Conservation (phyloP, 2,113 vertebrate genomes). For the Piprites chloris region DNA sequence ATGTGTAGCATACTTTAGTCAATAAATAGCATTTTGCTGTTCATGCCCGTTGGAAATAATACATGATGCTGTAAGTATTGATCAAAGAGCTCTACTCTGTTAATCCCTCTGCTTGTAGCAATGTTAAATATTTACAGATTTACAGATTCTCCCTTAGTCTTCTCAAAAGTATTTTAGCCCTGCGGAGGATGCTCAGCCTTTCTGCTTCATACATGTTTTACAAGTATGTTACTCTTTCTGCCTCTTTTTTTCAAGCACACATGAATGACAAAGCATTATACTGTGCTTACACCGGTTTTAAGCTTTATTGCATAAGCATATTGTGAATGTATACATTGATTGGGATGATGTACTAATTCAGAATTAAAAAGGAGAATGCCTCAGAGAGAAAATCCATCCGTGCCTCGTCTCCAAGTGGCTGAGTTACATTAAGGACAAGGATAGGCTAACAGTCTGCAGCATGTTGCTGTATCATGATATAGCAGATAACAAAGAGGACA, state of each 20-base stretch:
- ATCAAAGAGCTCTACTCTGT: slow-evolving; percentile 30
- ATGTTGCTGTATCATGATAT: neutral
- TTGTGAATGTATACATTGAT: neutral
- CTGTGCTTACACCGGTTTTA: neutral
- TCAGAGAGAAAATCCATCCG: neutral
- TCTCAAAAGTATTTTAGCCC: neutral
- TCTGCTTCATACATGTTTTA: neutral
- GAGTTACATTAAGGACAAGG: neutral
- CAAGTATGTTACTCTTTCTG: neutral
- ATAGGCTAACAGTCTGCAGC: neutral
- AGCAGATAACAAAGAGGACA: neutral
- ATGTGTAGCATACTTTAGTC: slow-evolving; percentile 28
- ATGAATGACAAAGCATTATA: neutral
- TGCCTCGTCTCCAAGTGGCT: neutral
- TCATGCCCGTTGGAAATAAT: slow-evolving; percentile 4
- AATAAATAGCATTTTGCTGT: slow-evolving; percentile 42
- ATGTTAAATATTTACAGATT: slow-evolving; percentile 22
- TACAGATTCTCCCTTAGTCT: slow-evolving; percentile 7
- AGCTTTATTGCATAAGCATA: neutral
- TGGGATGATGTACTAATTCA: neutral
- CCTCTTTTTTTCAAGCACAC: neutral
- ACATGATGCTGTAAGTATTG: slow-evolving; percentile 31
- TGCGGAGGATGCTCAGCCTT: neutral
- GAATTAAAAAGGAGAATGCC: neutral
- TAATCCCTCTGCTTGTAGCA: slow-evolving; percentile 38